Evolutionary conservation across 1,140 invertebrate species (phyloP), one percentile per base, ranked within the genome.

Genomic region (Portunus trituberculatus): DNA sequence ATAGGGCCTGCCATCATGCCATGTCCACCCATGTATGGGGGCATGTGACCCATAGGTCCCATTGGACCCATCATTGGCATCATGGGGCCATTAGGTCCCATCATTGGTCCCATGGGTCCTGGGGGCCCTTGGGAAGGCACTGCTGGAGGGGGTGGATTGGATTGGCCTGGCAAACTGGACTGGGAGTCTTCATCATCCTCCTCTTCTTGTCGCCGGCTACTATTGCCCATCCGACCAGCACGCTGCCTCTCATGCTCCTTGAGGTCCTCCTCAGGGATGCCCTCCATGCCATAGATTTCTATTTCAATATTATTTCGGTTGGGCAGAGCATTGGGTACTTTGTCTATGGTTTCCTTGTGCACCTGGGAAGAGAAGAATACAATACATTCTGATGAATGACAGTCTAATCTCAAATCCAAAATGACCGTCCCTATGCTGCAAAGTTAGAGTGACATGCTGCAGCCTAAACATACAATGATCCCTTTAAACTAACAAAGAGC

Each of bases 211-310:
- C 95, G 67, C 93, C 96, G 93, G 92, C 89, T 92, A 92, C 91
- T 96, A 96, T 96, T 96, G 96, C 95, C 97, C 97, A 97, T 97
- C 97, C 98, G 97, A 95, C 97, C 97, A 76, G 96, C 98, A 97
- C 98, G 98, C 97, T 99, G 98, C 96, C 98, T 98, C 97, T 99
- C 99, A 97, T 99, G 99, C 97, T 99, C 98, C 97, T 98, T 98
- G 82, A 99, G 97, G 97, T 99, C 99, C 96, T 98, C 98, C 96
- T 98, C 98, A 32, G 99, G 99, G 96, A 99, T 99, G 96, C 99
- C 99, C 98, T 99, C 99, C 99, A 99, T 99, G 96, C 99, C 99
- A 98, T 99, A 99, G 96, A 99, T 99, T 98, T 99, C 99, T 97
- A 99, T 99, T 97, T 99, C 99, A 97, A 99, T 99, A 97, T 99